Percentiles rank a stretch among this genome's conserved stretches.
Evolutionary conservation across 2,113 vertebrate genomes (phyloP).

Genomic region (Falco punctatus): DNA sequence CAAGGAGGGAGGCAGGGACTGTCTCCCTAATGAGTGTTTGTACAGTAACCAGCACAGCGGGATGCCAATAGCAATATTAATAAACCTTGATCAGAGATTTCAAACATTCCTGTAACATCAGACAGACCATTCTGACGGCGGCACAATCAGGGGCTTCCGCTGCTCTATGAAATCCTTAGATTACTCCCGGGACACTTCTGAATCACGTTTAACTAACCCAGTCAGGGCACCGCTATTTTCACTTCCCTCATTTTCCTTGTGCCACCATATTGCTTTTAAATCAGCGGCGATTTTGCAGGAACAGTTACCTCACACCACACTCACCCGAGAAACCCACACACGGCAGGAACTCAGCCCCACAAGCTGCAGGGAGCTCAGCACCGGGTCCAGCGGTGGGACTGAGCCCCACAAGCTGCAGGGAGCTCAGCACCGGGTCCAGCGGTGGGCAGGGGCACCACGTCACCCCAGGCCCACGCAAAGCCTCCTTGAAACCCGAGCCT

Average conservation of each 20-base stretch:
- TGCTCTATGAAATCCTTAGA: not conserved
- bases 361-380: not conserved
- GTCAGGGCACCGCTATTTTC: not conserved
- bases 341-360: fast-evolving
- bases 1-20: not conserved
- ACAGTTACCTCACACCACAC: not conserved
- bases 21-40: not conserved
- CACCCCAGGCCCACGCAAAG: not conserved
- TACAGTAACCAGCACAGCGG: not conserved
- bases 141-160: not conserved
- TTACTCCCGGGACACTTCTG: not conserved
- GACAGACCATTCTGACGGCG: not conserved
- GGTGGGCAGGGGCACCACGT: fast-evolving
- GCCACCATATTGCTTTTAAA: not conserved
- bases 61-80: not conserved
- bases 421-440: too few species aligned
- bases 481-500: fast-evolving
- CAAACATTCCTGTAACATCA: slow-evolving; percentile 2
- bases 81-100: slow-evolving; percentile 40
- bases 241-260: not conserved
- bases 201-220: not conserved
- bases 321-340: fast-evolving
- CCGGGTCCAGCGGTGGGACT: not conserved
- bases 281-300: not conserved
- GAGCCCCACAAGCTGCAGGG: too few species aligned